Evolutionary conservation across 35 echinoderm and acorn worm genomes (phyloP).

Genomic region (Hemicentrotus pulcherrimus): DNA sequence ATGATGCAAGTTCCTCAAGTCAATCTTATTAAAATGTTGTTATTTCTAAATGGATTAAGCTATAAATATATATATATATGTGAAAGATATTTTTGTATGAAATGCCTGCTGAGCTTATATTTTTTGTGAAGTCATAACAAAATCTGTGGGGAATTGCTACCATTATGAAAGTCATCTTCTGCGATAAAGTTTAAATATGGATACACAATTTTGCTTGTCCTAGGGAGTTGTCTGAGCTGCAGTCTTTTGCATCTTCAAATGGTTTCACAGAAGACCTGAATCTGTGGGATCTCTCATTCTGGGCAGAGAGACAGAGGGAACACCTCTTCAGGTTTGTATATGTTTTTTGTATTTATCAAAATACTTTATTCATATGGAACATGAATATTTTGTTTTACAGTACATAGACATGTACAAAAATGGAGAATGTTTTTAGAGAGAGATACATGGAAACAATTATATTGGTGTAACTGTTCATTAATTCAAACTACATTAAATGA

Average conservation of each 20-base stretch:
- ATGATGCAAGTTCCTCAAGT: too few relatives aligned
- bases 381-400: too few relatives aligned
- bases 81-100: background rate
- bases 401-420: too few relatives aligned
- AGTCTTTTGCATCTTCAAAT: conserved; percentile 76
- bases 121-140: too few relatives aligned
- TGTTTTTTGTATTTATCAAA: too few relatives aligned
- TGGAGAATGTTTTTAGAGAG: too few relatives aligned
- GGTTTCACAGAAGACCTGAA: conserved; percentile 64
- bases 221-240: conserved; percentile 56
- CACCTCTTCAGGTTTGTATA: conserved; percentile 80
- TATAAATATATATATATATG: background rate
- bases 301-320: conserved; percentile 86
- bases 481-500: too few relatives aligned
- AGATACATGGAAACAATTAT: too few relatives aligned
- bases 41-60: too few relatives aligned
- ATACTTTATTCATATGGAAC: too few relatives aligned
- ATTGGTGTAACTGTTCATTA: too few relatives aligned
- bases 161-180: background rate
- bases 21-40: too few relatives aligned
- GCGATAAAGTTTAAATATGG: background rate
- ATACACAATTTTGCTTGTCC: background rate
- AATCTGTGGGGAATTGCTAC: background rate
- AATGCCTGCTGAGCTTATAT: background rate
- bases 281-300: conserved; percentile 83